phyloP scores from a whole-genome alignment of 2,113 vertebrate genomes.

The Ailuropoda melanoleuca region DNA sequence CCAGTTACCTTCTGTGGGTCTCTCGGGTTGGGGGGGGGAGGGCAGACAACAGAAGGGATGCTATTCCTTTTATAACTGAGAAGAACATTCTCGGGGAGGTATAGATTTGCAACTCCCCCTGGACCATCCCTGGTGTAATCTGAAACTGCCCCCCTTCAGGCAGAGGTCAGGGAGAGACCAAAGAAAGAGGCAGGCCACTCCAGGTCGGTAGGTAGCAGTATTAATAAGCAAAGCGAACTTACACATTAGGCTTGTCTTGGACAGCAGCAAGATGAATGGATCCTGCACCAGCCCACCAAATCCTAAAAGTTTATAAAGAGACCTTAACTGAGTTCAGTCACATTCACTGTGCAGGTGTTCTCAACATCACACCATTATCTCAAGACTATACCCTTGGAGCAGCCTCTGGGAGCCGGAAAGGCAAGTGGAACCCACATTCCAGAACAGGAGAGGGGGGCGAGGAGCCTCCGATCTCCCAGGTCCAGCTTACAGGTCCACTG shows the following conservation, averaged over 20 bases:
- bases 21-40: neutral
- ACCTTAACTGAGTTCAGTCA: neutral
- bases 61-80: neutral
- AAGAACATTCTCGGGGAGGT: neutral
- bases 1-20: neutral
- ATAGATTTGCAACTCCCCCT: neutral
- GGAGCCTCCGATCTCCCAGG: neutral
- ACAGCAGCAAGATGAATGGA: neutral
- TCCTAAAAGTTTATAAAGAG: neutral
- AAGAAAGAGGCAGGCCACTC: neutral
- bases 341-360: neutral
- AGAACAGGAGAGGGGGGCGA: neutral
- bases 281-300: neutral
- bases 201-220: neutral
- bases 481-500: neutral
- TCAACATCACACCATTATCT: neutral
- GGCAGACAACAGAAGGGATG: neutral
- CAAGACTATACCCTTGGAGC: neutral
- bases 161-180: neutral
- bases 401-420: neutral
- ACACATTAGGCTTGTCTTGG: neutral
- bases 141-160: neutral
- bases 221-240: neutral
- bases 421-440: neutral
- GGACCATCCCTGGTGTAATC: neutral